Evolutionary conservation across 2,113 vertebrate species (phyloP), one percentile per base, ranked within the genome.

Genomic region (Ceyx melanurus): DNA sequence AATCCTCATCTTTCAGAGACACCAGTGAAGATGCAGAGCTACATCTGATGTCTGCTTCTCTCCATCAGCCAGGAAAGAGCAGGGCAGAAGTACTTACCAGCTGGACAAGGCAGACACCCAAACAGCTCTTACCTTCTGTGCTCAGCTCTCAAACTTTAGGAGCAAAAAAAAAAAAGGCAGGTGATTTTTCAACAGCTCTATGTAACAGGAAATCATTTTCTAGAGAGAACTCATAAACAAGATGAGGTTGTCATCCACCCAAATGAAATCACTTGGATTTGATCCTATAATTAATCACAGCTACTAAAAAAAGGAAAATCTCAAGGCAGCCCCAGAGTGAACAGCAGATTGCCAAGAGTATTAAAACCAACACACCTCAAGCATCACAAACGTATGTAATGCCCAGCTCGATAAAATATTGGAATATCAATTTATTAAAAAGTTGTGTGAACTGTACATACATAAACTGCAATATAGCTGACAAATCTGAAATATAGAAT

Each of bases 401-500:
- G 97, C 46, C 86, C 80, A 72, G 82, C 91, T 97, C 95, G 97
- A 97, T 97, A 97, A 98, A 97, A 97, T 96, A 96, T 19, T 93
- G 96, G 65, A 93, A 82, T 96, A 97, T 86, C 94, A 94, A 96
- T 97, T 97, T 97, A 97, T 96, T 98, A 96, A 97, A 97, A 97
- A 96, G 91, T 97, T 96, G 97, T 88, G 94, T 96, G 86, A 97
- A 96, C 92, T 97, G 91, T 95, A 98, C 95, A 97, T 97, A 97
- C 29, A 56, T 94, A 96, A 97, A 96, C 82, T 91, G 88, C 90
- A 92, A 96, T 93, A 97, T 77, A 97, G 91, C 57, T 96, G 96
- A 96, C 97, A 97, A 97, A 97, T 96, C 95, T 97, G 96, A 94
- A 97, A 97, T 97, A 97, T 94, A 96, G 97, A 95, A 94, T 92